phyloP scores from a whole-genome alignment of 1,140 invertebrate genomes.

The Eumaeus atala region DNA sequence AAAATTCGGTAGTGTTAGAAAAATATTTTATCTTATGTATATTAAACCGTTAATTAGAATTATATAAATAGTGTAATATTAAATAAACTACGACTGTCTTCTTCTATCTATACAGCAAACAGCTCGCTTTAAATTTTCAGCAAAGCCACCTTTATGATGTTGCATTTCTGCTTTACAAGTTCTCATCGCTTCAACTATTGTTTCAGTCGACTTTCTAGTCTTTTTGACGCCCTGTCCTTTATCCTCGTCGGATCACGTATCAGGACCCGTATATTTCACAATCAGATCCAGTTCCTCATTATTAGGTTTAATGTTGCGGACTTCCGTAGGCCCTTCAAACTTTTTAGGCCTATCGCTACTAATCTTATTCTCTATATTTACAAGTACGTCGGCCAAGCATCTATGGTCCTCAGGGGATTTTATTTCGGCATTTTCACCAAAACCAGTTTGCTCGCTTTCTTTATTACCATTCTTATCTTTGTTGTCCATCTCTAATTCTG shows the following conservation, averaged over 20 bases:
- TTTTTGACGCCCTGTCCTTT: constrained; percentile 36
- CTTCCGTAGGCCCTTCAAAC: constrained; percentile 51
- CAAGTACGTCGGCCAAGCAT: constrained; percentile 54
- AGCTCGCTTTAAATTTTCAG: constrained; percentile 58
- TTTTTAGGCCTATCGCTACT: constrained; percentile 45
- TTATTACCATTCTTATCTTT: constrained; percentile 48
- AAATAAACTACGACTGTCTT: constrained; percentile 46
- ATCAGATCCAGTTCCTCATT: constrained; percentile 70
- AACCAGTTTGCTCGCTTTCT: constrained; percentile 30
- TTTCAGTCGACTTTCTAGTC: constrained; percentile 42
- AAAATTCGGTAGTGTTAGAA: constrained; percentile 12
- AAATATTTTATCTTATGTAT: constrained; percentile 11
- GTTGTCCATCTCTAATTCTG: constrained; percentile 46
- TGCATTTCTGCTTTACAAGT: constrained; percentile 47
- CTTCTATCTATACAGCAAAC: constrained; percentile 63
- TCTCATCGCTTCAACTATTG: constrained; percentile 32
- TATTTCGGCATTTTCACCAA: constrained; percentile 42
- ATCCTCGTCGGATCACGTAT: constrained; percentile 71
- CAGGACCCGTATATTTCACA: constrained; percentile 63
- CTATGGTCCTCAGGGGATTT: constrained; percentile 47
- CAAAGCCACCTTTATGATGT: constrained; percentile 53
- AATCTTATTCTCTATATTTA: constrained; percentile 61
- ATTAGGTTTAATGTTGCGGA: constrained; percentile 49
- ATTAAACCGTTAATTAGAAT: background rate
- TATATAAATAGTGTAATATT: constrained; percentile 1